Conservation (phyloP, 2,113 vertebrate genomes). For the Macaca nemestrina region DNA sequence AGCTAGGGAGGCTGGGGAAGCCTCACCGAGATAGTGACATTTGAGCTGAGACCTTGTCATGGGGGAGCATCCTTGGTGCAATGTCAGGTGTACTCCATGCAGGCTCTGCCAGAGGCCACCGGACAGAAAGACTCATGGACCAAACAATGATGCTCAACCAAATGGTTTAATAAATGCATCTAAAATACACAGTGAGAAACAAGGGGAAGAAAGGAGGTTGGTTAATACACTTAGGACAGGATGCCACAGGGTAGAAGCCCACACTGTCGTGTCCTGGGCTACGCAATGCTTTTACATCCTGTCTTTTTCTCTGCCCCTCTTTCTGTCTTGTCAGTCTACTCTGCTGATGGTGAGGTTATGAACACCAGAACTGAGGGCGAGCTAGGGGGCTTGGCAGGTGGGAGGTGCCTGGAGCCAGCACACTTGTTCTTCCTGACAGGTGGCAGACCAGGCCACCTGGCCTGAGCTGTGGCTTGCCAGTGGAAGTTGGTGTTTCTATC, state of each 20-base stretch:
- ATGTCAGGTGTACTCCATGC: not conserved
- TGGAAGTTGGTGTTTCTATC: fast-evolving
- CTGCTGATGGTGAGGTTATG: not conserved
- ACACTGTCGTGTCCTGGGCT: not conserved
- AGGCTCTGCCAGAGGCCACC: not conserved
- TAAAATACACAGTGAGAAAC: not conserved
- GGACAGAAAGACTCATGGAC: not conserved
- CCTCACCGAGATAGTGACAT: not conserved
- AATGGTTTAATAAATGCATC: too few relatives aligned
- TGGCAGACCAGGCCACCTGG: not conserved
- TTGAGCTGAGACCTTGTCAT: not conserved
- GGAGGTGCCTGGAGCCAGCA: not conserved
- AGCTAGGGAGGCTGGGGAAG: not conserved
- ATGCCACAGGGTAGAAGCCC: fast-evolving
- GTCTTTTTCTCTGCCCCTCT: not conserved
- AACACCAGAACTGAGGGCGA: not conserved
- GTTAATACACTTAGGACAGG: not conserved
- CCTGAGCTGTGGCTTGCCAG: not conserved
- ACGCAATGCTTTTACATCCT: fast-evolving
- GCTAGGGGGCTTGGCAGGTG: not conserved
- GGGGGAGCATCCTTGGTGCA: not conserved
- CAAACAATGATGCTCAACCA: fast-evolving
- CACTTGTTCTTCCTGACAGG: not conserved
- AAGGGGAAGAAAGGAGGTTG: not conserved
- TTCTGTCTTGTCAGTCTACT: not conserved